Evolutionary conservation across 2,797 vertebrate species (phyloP), one percentile per base, ranked within the genome.

Genomic region (Chloroceryle inda): DNA sequence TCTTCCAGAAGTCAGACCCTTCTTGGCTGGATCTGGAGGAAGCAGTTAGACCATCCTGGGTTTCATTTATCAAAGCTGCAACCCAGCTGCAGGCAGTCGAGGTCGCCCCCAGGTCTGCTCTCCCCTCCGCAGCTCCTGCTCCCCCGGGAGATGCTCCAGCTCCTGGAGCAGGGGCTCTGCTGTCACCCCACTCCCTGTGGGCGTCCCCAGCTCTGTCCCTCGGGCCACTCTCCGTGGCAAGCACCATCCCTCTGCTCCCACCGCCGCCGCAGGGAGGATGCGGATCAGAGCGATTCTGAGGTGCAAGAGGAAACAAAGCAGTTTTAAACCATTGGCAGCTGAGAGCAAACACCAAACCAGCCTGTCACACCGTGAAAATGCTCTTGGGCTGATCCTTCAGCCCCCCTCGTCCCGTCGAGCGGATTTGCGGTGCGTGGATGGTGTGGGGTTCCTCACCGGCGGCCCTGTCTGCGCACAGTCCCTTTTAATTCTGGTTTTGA

Each of bases 101-200:
- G 79, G 82, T 83, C 19, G 5, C 64, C 71, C 23, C 1, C 72
- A 19, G 72, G 44, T 77, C 76, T 11, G 52, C 69, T 88, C 22
- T 79, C 14, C 42, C 85, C 13, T 11, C 63, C 64, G 22, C 77
- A 23, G 81, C 71, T 61, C 7, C 73, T 6, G 64, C 81, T 92
- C 31, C 76, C 71, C 1, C 0, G 75, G 79, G 37, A 71, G 76
- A 22, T 0, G 31, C 69, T 44, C 40, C 1, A 0, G 56, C 44
- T 69, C 37, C 78, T 2, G 1, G 68, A 2, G 13, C 49, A 0
- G 0, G 38, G 53, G 24, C 11, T 18, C 0, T 31, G 83, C 61
- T 56, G 59, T 53, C 23, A 11, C 22, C 4, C 20, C 8, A 66
- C 66, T 75, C 50, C 64, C 27, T 5, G 5, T 0, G 12, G 42